Conservation (phyloP, 1,140 invertebrate genomes). For the Magallana angulata region DNA sequence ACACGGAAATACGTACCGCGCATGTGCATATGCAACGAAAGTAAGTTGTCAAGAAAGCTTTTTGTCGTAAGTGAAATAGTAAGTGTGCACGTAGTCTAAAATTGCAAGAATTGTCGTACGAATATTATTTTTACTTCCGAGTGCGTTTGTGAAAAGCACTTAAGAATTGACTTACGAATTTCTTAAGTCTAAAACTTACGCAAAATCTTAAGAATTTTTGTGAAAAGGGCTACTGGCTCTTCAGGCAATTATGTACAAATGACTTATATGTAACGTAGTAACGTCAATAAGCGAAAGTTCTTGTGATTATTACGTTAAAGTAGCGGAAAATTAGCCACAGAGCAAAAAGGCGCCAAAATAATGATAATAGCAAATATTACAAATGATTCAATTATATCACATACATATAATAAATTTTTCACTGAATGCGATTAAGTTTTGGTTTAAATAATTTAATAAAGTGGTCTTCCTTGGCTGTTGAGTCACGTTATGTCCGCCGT, state of each 20-base stretch:
- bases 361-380: too few species aligned
- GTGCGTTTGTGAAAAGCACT: constrained; percentile 17
- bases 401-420: too few species aligned
- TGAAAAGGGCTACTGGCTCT: constrained; percentile 5
- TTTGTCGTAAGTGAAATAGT: constrained; percentile 31
- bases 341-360: too few species aligned
- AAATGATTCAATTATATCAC: too few species aligned
- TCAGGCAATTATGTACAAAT: background rate
- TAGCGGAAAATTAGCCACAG: too few species aligned
- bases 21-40: background rate
- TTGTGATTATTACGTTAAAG: too few species aligned
- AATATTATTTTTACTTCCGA: constrained; percentile 22
- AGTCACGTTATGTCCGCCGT: too few species aligned
- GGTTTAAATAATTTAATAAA: too few species aligned
- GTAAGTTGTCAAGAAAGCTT: constrained; percentile 41
- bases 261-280: too few species aligned
- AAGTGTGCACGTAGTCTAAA: constrained; percentile 21
- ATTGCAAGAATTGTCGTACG: constrained; percentile 31
- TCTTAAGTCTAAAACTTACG: constrained; percentile 31
- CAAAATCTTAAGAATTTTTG: constrained; percentile 41
- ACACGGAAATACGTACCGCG: background rate
- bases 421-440: too few species aligned
- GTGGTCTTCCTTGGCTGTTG: too few species aligned
- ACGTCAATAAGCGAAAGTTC: too few species aligned
- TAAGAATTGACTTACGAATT: constrained; percentile 37